Percentiles rank a stretch among this genome's conserved stretches.
Evolutionary conservation across 2,888 invertebrate species (phyloP).

Genomic region (Cremastinae sp.): DNA sequence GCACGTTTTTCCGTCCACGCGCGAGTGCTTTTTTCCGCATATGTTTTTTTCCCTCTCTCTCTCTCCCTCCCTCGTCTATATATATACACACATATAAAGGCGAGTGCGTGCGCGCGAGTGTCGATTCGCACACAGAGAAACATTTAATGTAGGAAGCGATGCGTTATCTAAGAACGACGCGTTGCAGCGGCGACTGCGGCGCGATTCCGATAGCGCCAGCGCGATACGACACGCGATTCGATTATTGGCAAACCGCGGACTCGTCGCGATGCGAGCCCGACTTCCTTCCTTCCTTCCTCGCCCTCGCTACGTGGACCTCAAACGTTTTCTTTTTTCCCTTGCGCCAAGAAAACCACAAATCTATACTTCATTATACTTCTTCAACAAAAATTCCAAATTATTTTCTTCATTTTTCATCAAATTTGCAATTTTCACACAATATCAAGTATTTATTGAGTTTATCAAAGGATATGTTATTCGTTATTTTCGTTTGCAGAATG

Average conservation of each 20-base stretch:
- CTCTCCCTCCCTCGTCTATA: too few species aligned
- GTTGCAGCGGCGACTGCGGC: slow-evolving; percentile 47
- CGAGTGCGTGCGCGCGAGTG: background rate
- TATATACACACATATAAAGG: background rate
- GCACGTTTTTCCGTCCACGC: background rate
- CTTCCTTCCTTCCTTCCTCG: background rate
- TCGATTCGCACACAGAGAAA: slow-evolving; percentile 11
- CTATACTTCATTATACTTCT: too few species aligned
- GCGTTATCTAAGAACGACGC: slow-evolving; percentile 65
- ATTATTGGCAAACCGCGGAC: slow-evolving; percentile 51
- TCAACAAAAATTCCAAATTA: too few species aligned
- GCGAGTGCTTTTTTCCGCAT: background rate
- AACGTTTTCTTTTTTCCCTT: slow-evolving; percentile 49
- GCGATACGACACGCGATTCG: slow-evolving; percentile 63
- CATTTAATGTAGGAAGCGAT: slow-evolving; percentile 56
- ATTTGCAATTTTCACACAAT: too few species aligned
- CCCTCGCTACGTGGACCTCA: too few species aligned
- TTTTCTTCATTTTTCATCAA: too few species aligned
- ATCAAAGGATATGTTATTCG: too few species aligned
- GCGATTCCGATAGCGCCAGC: slow-evolving; percentile 63
- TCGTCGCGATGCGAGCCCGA: too few species aligned
- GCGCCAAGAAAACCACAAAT: slow-evolving; percentile 46
- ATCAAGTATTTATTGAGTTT: too few species aligned
- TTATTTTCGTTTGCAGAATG: too few species aligned
- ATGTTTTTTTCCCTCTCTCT: background rate